Evolutionary conservation across 2,113 vertebrate species (phyloP).

Genomic region (Notothenia coriiceps): DNA sequence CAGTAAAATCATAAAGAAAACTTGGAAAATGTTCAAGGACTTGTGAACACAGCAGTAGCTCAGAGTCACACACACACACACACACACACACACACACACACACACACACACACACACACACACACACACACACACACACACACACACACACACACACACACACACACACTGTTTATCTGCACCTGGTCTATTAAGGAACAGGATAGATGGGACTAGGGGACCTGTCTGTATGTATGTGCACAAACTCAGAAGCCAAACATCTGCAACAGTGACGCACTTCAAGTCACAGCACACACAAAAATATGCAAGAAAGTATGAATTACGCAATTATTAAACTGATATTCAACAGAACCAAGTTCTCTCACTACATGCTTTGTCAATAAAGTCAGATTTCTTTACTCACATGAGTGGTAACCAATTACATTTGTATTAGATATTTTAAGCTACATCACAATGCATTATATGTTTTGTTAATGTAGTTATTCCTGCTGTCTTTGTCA

Average conservation of each 20-base stretch:
- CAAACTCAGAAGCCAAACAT: conserved; percentile 70
- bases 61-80: conserved; percentile 15
- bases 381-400: background rate
- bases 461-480: background rate
- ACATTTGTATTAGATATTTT: too few relatives aligned
- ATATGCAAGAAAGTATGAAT: background rate
- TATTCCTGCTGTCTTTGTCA: background rate
- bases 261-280: conserved; percentile 66
- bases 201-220: conserved; percentile 77
- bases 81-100: conserved; percentile 8
- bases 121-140: conserved; percentile 11
- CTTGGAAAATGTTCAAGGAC: conserved; percentile 54
- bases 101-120: conserved; percentile 12
- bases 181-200: conserved; percentile 75
- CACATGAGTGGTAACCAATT: too few relatives aligned
- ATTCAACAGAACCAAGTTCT: background rate
- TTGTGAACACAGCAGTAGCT: conserved; percentile 19
- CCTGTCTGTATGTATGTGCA: conserved; percentile 43
- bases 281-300: conserved; percentile 28
- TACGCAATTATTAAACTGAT: conserved; percentile 14
- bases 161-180: conserved; percentile 66
- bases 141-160: conserved; percentile 1
- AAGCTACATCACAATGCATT: background rate
- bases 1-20: conserved; percentile 27
- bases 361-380: background rate